phyloP scores from a whole-genome alignment of 2,888 invertebrate genomes.

The Aleiodes alternator region DNA sequence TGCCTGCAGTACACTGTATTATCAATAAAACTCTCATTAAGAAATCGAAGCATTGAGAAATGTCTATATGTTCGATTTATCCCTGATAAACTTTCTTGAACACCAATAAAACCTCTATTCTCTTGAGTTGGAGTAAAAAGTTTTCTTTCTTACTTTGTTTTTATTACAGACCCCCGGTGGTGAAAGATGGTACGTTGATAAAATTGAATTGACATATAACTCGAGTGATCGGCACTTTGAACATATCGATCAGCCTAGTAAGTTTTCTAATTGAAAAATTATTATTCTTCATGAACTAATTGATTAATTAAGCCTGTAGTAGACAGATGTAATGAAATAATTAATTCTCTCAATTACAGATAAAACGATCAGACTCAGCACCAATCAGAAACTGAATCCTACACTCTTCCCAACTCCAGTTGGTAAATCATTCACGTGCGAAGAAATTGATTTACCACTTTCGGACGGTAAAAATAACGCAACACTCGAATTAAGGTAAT shows the following conservation, averaged over 20 bases:
- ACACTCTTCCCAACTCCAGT: constrained; percentile 90
- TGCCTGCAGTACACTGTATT: too few species aligned
- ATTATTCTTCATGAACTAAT: too few species aligned
- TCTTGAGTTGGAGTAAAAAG: not conserved
- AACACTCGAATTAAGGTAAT: constrained; percentile 65
- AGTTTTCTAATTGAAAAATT: constrained; percentile 52
- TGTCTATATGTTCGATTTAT: too few species aligned
- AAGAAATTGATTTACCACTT: constrained; percentile 81
- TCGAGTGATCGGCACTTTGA: constrained; percentile 77
- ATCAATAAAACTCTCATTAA: too few species aligned
- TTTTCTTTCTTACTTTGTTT: constrained; percentile 5
- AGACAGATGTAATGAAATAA: not conserved
- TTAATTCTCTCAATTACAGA: constrained; percentile 58
- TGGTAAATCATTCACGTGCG: constrained; percentile 89
- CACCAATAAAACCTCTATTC: too few species aligned
- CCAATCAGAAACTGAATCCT: constrained; percentile 78
- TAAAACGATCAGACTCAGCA: constrained; percentile 78
- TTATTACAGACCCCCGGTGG: constrained; percentile 87
- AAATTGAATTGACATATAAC: constrained; percentile 86
- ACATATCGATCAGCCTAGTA: constrained; percentile 76
- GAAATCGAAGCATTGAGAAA: too few species aligned
- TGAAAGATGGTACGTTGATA: constrained; percentile 91
- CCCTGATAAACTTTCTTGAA: too few species aligned
- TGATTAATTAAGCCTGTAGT: too few species aligned
- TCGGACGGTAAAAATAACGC: constrained; percentile 73